Evolutionary conservation across 2,888 invertebrate species (phyloP).

Genomic region (Cheilosia vernalis): DNA sequence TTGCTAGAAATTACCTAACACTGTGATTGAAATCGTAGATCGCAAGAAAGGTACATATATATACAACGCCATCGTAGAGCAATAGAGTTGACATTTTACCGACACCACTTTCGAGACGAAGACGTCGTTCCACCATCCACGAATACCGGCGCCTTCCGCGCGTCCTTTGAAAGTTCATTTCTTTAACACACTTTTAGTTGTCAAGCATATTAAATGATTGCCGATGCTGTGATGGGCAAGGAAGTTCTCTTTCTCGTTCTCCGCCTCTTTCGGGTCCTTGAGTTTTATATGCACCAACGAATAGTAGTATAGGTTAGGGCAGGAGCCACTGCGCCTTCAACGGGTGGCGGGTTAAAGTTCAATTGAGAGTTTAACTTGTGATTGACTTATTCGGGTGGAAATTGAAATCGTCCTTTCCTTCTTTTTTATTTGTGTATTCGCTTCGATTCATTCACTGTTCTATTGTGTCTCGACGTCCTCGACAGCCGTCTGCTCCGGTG

Average conservation of each 20-base stretch:
- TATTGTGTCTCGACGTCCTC: slow-evolving; percentile 59
- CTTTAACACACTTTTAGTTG: slow-evolving; percentile 73
- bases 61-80: slow-evolving; percentile 19
- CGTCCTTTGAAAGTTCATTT: slow-evolving; percentile 55
- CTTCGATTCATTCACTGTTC: slow-evolving; percentile 46
- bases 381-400: slow-evolving; percentile 76
- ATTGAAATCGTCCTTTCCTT: slow-evolving; percentile 74
- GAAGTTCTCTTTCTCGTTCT: slow-evolving; percentile 7
- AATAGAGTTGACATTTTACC: slow-evolving; percentile 45
- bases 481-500: slow-evolving; percentile 67
- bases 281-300: slow-evolving; percentile 35
- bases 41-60: slow-evolving; percentile 12
- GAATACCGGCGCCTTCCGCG: slow-evolving; percentile 23
- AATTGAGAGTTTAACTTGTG: slow-evolving; percentile 74
- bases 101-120: slow-evolving; percentile 37
- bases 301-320: neutral
- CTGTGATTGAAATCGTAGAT: slow-evolving; percentile 29
- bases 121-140: neutral
- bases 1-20: slow-evolving; percentile 65
- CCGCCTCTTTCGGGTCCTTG: slow-evolving; percentile 27
- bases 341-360: slow-evolving; percentile 55
- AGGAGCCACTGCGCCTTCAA: slow-evolving; percentile 7
- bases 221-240: slow-evolving; percentile 37
- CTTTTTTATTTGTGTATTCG: slow-evolving; percentile 25
- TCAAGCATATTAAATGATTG: slow-evolving; percentile 75